Evolutionary conservation across 2,797 vertebrate species (phyloP).

Genomic region (Lemur catta): DNA sequence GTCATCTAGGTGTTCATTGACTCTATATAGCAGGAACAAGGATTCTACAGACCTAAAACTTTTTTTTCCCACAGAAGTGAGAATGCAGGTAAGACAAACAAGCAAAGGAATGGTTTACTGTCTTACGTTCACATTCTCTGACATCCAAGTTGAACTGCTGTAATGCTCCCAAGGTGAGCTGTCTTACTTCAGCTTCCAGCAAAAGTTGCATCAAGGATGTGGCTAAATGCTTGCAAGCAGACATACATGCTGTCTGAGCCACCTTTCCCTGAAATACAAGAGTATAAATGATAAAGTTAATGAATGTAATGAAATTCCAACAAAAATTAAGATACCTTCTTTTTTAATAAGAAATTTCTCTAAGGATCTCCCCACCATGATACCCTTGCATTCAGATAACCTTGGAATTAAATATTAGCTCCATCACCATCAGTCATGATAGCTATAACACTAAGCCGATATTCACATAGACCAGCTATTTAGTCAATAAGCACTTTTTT

Average conservation of each 20-base stretch:
- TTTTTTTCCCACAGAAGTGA: background rate
- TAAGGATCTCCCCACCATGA: background rate
- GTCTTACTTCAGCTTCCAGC: conserved; percentile 92
- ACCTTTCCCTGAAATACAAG: conserved; percentile 92
- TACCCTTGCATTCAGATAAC: background rate
- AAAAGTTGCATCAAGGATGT: conserved; percentile 95
- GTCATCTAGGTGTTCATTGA: background rate
- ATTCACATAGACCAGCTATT: background rate
- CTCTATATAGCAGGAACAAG: background rate
- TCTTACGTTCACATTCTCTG: conserved; percentile 95
- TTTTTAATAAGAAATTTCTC: background rate
- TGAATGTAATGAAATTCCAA: conserved; percentile 23
- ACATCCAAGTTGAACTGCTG: conserved; percentile 96
- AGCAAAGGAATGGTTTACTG: background rate
- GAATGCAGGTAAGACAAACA: background rate
- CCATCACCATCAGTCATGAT: background rate
- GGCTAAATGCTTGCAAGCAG: conserved; percentile 96
- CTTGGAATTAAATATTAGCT: background rate
- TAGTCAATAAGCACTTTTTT: background rate
- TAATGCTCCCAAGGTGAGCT: conserved; percentile 94
- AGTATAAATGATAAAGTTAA: background rate
- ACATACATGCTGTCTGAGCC: conserved; percentile 98
- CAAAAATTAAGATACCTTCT: background rate
- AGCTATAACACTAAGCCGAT: background rate
- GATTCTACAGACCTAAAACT: background rate